Conservation (phyloP, 2,797 vertebrate genomes). For the Falco cherrug region DNA sequence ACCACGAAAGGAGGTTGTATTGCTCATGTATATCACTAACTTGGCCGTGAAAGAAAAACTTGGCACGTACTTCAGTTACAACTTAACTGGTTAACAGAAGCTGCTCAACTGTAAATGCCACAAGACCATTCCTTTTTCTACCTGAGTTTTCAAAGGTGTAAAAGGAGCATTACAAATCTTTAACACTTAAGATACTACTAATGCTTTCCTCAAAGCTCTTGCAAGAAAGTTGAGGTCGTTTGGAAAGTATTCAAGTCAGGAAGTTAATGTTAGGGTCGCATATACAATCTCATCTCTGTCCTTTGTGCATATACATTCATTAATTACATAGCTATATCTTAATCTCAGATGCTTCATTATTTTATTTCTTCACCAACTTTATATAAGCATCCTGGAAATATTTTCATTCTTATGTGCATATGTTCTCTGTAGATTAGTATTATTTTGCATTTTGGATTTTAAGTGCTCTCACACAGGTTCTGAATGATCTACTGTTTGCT, state of each 20-base stretch:
- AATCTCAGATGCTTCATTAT: background rate
- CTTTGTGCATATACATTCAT: background rate
- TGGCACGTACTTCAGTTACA: background rate
- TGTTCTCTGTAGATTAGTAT: background rate
- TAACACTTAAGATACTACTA: background rate
- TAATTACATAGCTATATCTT: background rate
- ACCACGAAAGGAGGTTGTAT: background rate
- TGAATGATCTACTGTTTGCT: constrained; percentile 25
- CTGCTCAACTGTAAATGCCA: background rate
- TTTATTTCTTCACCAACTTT: background rate
- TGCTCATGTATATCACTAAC: constrained; percentile 10
- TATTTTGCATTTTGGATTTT: background rate
- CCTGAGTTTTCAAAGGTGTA: background rate
- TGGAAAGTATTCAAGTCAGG: background rate
- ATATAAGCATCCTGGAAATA: background rate
- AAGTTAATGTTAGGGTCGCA: background rate
- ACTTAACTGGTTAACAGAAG: background rate
- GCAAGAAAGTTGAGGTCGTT: background rate
- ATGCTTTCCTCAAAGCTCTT: background rate
- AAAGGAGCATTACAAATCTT: background rate
- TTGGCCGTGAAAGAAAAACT: background rate
- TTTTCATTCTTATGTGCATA: background rate
- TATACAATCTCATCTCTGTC: background rate
- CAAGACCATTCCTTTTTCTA: background rate
- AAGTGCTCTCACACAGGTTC: background rate